A percentile compares a stretch with the other conserved stretches of the same genome.
These are phyloP conservation scores for Cremastinae sp. DNA, from an alignment of 2,888 invertebrate species.

Conservation along the genomic window DNA sequence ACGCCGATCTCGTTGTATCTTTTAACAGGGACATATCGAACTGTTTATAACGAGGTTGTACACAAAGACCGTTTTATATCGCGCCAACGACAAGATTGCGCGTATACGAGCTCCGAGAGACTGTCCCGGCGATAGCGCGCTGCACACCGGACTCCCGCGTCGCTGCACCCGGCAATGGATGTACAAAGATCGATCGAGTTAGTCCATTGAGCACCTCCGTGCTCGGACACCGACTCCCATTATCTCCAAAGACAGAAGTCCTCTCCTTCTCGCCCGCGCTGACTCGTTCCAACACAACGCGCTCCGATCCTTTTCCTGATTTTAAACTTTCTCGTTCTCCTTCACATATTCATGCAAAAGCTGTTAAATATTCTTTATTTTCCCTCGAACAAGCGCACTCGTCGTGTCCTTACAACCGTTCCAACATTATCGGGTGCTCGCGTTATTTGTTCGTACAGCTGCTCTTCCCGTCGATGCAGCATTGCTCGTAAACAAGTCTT, in stretches of 20 bases:
- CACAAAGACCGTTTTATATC: slow-evolving; percentile 26
- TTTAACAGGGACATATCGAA: slow-evolving; percentile 45
- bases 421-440: too few relatives aligned
- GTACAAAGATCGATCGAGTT: slow-evolving; percentile 38
- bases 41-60: slow-evolving; percentile 55
- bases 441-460: too few relatives aligned
- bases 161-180: slow-evolving; percentile 52
- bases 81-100: slow-evolving; percentile 20
- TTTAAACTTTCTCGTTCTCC: too few relatives aligned
- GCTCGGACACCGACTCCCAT: slow-evolving; percentile 51
- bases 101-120: slow-evolving; percentile 2
- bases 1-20: slow-evolving; percentile 36
- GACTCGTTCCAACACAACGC: too few relatives aligned
- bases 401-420: too few relatives aligned
- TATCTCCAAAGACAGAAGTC: slow-evolving; percentile 64
- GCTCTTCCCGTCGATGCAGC: too few relatives aligned
- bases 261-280: too few relatives aligned
- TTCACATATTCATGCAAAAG: too few relatives aligned
- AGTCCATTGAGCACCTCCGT: slow-evolving; percentile 23
- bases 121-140: slow-evolving; percentile 17
- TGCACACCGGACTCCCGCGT: slow-evolving; percentile 19
- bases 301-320: too few relatives aligned
- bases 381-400: too few relatives aligned
- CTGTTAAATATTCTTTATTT: too few relatives aligned
- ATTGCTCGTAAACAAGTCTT: too few relatives aligned